phyloP scores from a whole-genome alignment of 2,888 invertebrate genomes.

The Ormyrus rosae region DNA sequence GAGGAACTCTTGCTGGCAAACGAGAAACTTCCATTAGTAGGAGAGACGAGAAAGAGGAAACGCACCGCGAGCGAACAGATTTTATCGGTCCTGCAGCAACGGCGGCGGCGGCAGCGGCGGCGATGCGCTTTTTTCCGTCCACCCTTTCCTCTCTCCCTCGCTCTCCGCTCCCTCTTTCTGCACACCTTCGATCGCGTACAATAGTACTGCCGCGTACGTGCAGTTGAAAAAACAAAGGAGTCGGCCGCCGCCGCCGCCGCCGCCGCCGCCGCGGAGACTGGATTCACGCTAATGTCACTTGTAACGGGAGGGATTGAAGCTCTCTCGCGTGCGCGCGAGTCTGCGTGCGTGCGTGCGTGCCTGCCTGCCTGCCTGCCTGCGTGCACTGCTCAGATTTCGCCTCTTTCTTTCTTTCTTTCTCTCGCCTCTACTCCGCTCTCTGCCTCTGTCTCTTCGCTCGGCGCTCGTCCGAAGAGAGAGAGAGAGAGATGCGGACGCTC shows the following conservation, averaged over 20 bases:
- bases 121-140: slow-evolving; percentile 41
- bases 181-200: slow-evolving; percentile 21
- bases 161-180: background rate
- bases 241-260: slow-evolving; percentile 6
- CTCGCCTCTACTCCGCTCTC: background rate
- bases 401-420: slow-evolving; percentile 2
- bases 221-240: slow-evolving; percentile 53
- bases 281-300: slow-evolving; percentile 54
- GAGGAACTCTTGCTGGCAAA: slow-evolving; percentile 52
- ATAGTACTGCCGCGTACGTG: background rate
- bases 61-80: slow-evolving; percentile 47
- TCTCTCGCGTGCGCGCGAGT: background rate
- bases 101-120: background rate
- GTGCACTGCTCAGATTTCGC: slow-evolving; percentile 40
- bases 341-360: too few relatives aligned
- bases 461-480: too few relatives aligned
- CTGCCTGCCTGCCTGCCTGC: background rate
- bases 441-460: too few relatives aligned
- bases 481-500: background rate
- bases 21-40: slow-evolving; percentile 71
- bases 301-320: slow-evolving; percentile 30
- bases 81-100: slow-evolving; percentile 47
- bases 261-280: slow-evolving; percentile 16
- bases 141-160: too few relatives aligned
- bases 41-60: slow-evolving; percentile 46